Base-by-base conservation (phyloP, 2,113 vertebrate species). In the Osmerus mordax region DNA sequence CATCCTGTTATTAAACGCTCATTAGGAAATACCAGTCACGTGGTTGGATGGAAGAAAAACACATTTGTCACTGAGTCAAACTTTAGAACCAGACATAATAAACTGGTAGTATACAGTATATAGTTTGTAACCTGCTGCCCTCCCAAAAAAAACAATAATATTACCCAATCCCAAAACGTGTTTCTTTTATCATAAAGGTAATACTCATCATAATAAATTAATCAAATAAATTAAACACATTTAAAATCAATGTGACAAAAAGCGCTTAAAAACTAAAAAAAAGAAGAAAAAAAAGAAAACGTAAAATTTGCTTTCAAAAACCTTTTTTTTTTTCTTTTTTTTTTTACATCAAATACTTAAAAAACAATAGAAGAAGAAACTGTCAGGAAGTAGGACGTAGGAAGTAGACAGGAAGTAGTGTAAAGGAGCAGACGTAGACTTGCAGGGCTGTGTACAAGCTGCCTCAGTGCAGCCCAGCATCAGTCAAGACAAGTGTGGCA, bases 211-310 rank as follows among this genome's bases (percentile, higher is more conserved):
- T 77, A 88, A 92, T 91, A 91, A 91, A 85, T 90, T 88, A 87
- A 90, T 90, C 88, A 91, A 91, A 87, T 90, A 87, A 87, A 87
- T 86, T 65, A 81, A 80, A 84, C 78, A 87, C 81, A 83, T 85
- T 85, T 86, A 28, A 69, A 82, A 89, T 70, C 69, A 85, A 71
- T 74, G 82, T 78, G 73, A 85, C n/a, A 65, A 64, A 73, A 78
- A 63, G 78, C 75, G 74, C 70, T 71, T 74, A 64, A 84, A 65
- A 83, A 65, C 41, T n/a, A 62, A 68, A 74, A 80, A 74, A n/a
- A 15, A 67, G 21, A 21, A 21, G 21, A 78, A 63, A 81, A 75
- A 15, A 69, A 63, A 82, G 74, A 15, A 69, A 56, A 71, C 11
- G 81, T 62, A 63, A 61, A 78, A 70, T 61, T 75, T 63, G 51